Percentiles rank a stretch among this genome's conserved stretches.
phyloP scores from a whole-genome alignment of 2,113 vertebrate genomes.

The Ptyas mucosa region DNA sequence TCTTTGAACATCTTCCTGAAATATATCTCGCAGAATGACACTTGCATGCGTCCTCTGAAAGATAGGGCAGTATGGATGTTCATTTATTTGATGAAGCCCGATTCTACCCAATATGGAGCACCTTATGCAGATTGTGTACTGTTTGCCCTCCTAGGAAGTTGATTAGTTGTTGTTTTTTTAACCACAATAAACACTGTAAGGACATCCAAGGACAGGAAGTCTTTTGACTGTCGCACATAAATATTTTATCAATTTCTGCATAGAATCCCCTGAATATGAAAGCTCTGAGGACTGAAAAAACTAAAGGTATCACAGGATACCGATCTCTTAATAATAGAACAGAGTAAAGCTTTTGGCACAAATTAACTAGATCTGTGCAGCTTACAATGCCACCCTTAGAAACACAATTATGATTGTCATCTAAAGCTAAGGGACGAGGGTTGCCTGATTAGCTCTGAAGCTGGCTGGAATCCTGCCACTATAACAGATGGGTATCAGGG shows the following conservation, averaged over 20 bases:
- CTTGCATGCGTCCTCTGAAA: neutral
- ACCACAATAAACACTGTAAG: neutral
- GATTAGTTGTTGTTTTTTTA: neutral
- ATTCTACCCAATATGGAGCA: neutral
- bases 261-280: neutral
- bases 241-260: neutral
- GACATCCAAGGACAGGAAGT: neutral
- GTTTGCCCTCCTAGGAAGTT: neutral
- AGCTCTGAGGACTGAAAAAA: neutral
- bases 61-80: neutral
- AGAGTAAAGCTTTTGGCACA: slow-evolving; percentile 21
- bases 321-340: neutral
- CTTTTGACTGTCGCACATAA: neutral
- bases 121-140: neutral
- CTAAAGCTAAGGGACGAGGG: slow-evolving; percentile 41
- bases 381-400: slow-evolving; percentile 23
- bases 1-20: neutral
- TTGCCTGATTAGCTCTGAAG: slow-evolving; percentile 55
- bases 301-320: neutral
- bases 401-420: slow-evolving; percentile 54
- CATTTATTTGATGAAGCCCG: neutral
- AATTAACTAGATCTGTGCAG: slow-evolving; percentile 11
- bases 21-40: neutral
- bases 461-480: slow-evolving; percentile 59
- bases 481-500: slow-evolving; percentile 67